Evolutionary conservation across 1,140 invertebrate species (phyloP), one percentile per base, ranked within the genome.

Genomic region (Trypoxylus dichotomus): DNA sequence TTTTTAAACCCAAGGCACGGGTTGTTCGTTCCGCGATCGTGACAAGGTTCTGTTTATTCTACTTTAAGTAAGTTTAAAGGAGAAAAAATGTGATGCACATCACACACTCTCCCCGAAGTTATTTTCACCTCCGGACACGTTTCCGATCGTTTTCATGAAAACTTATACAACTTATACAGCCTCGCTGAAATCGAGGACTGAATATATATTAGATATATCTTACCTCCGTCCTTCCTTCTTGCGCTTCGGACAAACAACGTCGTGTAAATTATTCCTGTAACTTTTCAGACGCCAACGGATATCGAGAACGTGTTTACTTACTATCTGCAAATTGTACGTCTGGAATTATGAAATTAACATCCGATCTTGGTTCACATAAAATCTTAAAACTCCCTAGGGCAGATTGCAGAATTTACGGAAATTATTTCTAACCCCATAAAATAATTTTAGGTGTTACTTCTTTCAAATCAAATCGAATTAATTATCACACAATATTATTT

Each of bases 111-210:
- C 7, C 24, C 60, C 60, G 60, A 68, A 68, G 60, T 68, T 68
- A 68, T 68, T 68, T 54, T 68, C 60, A 68, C 60, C 60, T 68
- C 60, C 60, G 60, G 47, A 68, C 60, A 68, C 60, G 60, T 68
- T 68, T 24, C 60, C 60, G 60, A 68, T 68, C 60, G 60, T 68
- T 68, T 68, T 29, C 27, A 68, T 68, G 60, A 68, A 68, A 68
- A 68, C 60, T 68, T 68, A 68, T 68, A 68, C 60, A 68, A 68
- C 60, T 68, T 68, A 68, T 29, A 68, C 60, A 29, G 60, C 60
- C 60, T 27, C 60, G 21, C 60, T 24, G 21, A 68, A 68, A 68
- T 68, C 60, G 60, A 68, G 60, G 24, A 27, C 60, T 68, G 60
- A 68, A 68, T 68, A 68, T 68, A 68, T 68, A 68, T 68, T 68